Evolutionary conservation across 2,797 vertebrate species (phyloP).

Genomic region (Hyperoplus lanceolatus): DNA sequence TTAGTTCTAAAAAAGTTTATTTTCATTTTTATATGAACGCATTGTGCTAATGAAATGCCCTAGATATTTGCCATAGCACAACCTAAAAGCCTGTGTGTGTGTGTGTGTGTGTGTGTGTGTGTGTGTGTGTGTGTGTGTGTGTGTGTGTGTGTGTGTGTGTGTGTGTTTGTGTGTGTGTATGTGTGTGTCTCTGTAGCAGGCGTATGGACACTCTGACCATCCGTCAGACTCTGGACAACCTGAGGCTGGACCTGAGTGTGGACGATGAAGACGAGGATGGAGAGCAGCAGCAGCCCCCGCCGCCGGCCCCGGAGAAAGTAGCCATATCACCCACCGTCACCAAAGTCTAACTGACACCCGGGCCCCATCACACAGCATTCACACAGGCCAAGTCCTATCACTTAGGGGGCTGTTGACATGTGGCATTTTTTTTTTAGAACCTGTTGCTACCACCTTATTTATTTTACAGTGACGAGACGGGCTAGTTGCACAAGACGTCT

Average conservation of each 20-base stretch:
- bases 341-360: slow-evolving; percentile 57
- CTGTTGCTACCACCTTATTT: too few species aligned
- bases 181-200: slow-evolving; percentile 55
- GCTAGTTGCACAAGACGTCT: not conserved
- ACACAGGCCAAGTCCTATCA: not conserved
- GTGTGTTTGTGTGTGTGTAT: too few species aligned
- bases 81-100: too few species aligned
- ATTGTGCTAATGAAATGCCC: too few species aligned
- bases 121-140: too few species aligned
- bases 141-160: too few species aligned
- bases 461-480: too few species aligned
- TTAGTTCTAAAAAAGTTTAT: too few species aligned
- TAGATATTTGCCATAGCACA: too few species aligned
- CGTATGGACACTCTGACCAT: slow-evolving; percentile 79
- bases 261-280: slow-evolving; percentile 73
- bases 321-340: slow-evolving; percentile 17
- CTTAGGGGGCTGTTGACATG: not conserved
- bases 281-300: not conserved
- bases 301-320: not conserved
- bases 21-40: too few species aligned
- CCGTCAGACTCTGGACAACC: slow-evolving; percentile 83
- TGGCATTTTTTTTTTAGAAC: not conserved
- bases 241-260: slow-evolving; percentile 79
- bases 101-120: too few species aligned
- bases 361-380: not conserved